Evolutionary conservation across 2,888 invertebrate species (phyloP).

Genomic region (Lithophane semibrunnea): DNA sequence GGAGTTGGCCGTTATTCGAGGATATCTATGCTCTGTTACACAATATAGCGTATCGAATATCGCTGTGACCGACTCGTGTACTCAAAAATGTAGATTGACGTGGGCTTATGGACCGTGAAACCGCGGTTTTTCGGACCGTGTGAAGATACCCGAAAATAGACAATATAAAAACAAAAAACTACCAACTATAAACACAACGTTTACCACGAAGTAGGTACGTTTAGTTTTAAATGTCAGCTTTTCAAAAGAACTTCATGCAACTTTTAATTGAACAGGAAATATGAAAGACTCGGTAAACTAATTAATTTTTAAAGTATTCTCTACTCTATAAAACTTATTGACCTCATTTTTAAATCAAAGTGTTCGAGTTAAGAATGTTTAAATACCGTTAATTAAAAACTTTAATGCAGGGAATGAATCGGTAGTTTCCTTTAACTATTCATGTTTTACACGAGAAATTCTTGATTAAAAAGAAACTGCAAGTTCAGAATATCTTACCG

Average conservation of each 20-base stretch:
- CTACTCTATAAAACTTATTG: conserved; percentile 56
- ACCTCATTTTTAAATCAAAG: conserved; percentile 57
- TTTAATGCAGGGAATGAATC: conserved; percentile 42
- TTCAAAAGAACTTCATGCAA: conserved; percentile 39
- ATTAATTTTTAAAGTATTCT: conserved; percentile 56
- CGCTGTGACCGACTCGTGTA: conserved; percentile 70
- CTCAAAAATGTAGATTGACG: conserved; percentile 79
- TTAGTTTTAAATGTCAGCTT: conserved; percentile 47
- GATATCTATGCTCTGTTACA: conserved; percentile 78
- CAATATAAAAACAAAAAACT: conserved; percentile 35
- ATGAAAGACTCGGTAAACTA: conserved; percentile 53
- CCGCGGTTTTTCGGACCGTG: conserved; percentile 73
- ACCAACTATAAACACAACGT: conserved; percentile 27
- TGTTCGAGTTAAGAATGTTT: conserved; percentile 50
- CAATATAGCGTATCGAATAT: conserved; percentile 81
- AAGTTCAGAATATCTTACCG: conserved; percentile 13
- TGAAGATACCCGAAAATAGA: conserved; percentile 63
- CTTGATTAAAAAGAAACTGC: conserved; percentile 29
- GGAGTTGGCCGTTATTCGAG: conserved; percentile 76
- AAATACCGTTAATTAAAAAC: conserved; percentile 52
- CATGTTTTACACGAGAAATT: conserved; percentile 39
- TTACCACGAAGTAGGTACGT: conserved; percentile 23
- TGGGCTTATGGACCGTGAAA: conserved; percentile 82
- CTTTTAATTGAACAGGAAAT: conserved; percentile 62
- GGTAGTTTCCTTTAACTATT: conserved; percentile 47